Evolutionary conservation across 2,797 vertebrate species (phyloP).

Genomic region (Streptopelia turtur): DNA sequence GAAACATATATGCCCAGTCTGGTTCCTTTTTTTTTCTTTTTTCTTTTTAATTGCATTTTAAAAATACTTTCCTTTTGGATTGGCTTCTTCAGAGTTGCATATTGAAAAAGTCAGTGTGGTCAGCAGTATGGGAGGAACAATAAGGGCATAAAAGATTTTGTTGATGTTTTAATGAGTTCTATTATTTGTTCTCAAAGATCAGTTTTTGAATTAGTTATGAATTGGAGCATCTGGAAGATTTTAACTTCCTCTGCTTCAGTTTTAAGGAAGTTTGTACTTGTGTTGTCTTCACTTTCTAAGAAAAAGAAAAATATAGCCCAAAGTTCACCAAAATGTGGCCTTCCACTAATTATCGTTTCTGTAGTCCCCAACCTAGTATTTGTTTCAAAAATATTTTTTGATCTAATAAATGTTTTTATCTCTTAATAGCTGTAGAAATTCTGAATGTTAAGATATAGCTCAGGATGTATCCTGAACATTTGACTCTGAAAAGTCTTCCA

Average conservation of each 20-base stretch:
- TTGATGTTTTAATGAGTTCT: not conserved
- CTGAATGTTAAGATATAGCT: not conserved
- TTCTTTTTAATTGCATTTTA: not conserved
- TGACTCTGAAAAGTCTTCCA: not conserved
- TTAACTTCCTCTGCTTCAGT: not conserved
- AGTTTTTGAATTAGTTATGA: not conserved
- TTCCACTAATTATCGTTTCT: not conserved
- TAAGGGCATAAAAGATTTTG: not conserved
- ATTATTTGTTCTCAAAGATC: not conserved
- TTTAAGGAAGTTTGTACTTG: constrained; percentile 9
- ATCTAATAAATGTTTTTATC: not conserved
- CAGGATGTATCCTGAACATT: not conserved
- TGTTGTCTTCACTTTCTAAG: not conserved
- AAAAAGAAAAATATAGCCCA: not conserved
- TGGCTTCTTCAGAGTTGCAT: not conserved
- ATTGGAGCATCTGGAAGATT: not conserved
- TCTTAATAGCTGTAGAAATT: not conserved
- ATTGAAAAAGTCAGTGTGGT: not conserved
- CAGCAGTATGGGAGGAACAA: not conserved
- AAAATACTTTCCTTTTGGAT: not conserved
- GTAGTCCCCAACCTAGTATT: not conserved
- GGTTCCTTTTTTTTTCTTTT: not conserved
- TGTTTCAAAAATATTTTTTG: not conserved
- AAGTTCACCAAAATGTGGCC: not conserved
- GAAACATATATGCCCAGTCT: not conserved